Percentiles rank a stretch among this genome's conserved stretches.
phyloP scores from a whole-genome alignment of 1,140 invertebrate genomes.

The Palaemon carinicauda region DNA sequence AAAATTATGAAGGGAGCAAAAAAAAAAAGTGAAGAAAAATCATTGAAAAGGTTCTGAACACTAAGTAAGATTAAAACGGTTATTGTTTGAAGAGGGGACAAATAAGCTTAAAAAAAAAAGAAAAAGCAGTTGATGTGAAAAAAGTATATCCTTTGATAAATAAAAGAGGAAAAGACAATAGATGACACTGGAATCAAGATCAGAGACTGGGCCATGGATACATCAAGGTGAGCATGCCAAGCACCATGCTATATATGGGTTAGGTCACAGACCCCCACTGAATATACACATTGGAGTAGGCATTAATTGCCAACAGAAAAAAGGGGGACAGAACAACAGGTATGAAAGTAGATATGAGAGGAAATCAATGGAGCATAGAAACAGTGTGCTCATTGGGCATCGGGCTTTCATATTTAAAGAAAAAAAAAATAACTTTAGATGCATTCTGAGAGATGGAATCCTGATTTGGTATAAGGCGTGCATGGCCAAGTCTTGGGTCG shows the following conservation, averaged over 20 bases:
- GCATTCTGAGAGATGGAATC: background rate
- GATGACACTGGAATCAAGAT: background rate
- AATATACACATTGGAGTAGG: background rate
- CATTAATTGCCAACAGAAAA: background rate
- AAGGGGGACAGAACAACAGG: background rate
- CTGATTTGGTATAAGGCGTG: background rate
- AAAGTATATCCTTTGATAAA: background rate
- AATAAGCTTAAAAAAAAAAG: too few species aligned
- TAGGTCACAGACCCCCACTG: background rate
- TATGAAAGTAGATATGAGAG: background rate
- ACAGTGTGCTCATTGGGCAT: constrained; percentile 30
- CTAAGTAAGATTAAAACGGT: too few species aligned
- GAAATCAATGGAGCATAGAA: constrained; percentile 3
- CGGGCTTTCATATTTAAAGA: constrained; percentile 23
- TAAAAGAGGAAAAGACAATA: background rate
- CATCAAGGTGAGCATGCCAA: constrained; percentile 47
- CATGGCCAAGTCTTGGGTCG: constrained; percentile 13
- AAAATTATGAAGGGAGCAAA: too few species aligned
- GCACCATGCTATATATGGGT: constrained; percentile 24
- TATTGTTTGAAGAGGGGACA: too few species aligned
- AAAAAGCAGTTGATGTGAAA: too few species aligned
- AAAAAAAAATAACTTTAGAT: background rate
- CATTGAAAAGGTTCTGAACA: too few species aligned
- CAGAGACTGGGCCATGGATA: constrained; percentile 26
- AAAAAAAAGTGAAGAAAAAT: too few species aligned